A percentile compares a stretch with the other conserved stretches of the same genome.
Evolutionary conservation across 2,888 invertebrate species (phyloP).

Genomic region (Clunio marinus): DNA sequence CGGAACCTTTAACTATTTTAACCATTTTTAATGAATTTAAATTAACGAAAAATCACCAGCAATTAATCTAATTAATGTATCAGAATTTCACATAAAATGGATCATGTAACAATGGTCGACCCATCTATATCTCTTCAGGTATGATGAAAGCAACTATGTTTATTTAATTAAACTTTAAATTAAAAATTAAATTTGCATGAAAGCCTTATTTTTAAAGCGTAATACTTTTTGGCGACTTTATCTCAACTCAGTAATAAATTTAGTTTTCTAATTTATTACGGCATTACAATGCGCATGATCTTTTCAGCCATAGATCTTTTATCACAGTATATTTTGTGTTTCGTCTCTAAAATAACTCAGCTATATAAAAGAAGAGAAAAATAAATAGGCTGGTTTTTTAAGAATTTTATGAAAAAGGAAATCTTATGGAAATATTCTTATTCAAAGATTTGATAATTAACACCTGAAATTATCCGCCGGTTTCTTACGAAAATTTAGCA

Average conservation of each 20-base stretch:
- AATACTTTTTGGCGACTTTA: constrained; percentile 3
- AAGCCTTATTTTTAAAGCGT: background rate
- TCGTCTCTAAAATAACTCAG: no score
- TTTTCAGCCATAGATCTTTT: background rate
- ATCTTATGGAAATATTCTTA: background rate
- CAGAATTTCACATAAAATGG: background rate
- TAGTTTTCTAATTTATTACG: background rate
- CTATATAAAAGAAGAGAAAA: no score
- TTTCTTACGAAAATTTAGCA: background rate
- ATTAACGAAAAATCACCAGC: background rate
- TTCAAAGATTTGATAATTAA: background rate
- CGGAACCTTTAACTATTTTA: background rate
- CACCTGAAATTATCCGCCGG: constrained; percentile 1
- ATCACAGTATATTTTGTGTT: background rate
- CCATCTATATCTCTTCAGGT: background rate
- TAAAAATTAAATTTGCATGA: background rate
- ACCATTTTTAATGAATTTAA: background rate
- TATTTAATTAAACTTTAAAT: background rate
- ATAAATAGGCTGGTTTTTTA: no score
- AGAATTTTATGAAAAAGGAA: background rate
- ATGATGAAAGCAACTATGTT: no score
- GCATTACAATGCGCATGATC: background rate
- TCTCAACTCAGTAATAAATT: background rate
- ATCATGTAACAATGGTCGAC: background rate
- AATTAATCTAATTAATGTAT: background rate